Percentiles rank a stretch among this genome's conserved stretches.
These are phyloP conservation scores for Lepidurus apus DNA, from an alignment of 1,140 invertebrate genomes.

Conservation along the genomic window DNA sequence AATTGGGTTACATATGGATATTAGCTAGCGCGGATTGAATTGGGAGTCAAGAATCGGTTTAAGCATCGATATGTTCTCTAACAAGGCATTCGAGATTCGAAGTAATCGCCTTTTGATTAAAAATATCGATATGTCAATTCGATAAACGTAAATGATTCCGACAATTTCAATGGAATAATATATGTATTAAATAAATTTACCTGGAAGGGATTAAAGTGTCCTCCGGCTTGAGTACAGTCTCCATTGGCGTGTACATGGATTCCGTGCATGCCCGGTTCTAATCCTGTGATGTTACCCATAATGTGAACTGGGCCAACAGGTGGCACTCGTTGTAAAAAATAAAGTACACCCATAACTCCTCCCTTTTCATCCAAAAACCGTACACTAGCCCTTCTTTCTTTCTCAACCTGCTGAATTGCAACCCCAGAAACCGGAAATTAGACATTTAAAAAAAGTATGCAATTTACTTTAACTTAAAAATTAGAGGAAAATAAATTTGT, in stretches of 20 bases:
- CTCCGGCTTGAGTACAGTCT: conserved; percentile 43
- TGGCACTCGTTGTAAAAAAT: conserved; percentile 18
- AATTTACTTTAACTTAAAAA: background rate
- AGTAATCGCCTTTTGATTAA: too few relatives aligned
- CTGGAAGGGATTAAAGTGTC: conserved; percentile 2
- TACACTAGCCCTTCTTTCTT: conserved; percentile 25
- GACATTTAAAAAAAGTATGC: background rate
- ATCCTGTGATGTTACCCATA: conserved; percentile 53
- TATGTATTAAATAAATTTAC: background rate
- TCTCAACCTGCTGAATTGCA: conserved; percentile 25
- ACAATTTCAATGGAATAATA: conserved; percentile 37
- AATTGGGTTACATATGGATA: too few relatives aligned
- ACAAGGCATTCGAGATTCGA: too few relatives aligned
- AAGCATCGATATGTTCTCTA: too few relatives aligned
- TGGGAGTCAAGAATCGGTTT: too few relatives aligned
- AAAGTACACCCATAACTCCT: conserved; percentile 23
- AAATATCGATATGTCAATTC: too few relatives aligned
- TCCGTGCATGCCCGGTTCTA: conserved; percentile 59
- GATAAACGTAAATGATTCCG: too few relatives aligned
- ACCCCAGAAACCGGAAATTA: background rate
- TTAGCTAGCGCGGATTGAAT: too few relatives aligned
- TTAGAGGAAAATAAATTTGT: background rate
- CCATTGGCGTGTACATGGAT: conserved; percentile 70
- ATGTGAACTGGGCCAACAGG: conserved; percentile 45
- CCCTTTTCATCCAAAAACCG: conserved; percentile 5